Evolutionary conservation across 2,888 invertebrate species (phyloP), one percentile per base, ranked within the genome.

Genomic region (Melipona bicolor): DNA sequence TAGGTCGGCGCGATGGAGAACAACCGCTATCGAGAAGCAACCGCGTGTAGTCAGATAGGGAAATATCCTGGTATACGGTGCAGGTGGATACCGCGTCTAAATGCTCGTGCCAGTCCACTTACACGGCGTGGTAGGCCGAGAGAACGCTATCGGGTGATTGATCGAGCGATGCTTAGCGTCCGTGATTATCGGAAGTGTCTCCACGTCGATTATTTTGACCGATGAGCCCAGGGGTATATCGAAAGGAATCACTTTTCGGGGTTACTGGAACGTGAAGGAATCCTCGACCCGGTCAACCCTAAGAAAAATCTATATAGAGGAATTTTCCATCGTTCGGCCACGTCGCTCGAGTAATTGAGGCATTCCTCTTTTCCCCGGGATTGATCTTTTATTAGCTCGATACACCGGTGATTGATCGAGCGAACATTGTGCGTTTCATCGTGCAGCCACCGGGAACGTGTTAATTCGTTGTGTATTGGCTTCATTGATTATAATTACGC

Each of bases 161-260:
- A 89, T 89, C 85, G 61, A 43, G 50, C 79, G 79, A 87, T 78
- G 78, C 79, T 84, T 81, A 76, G 76, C 68, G 79, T 59, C 43
- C 79, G 79, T 85, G 81, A 89, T 89, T 89, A 89, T 89, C 83
- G 81, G 78, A 84, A 86, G 76, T 81, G 87, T 87, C 81, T 67
- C 77, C 77, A 24, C 82, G 80, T 85, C 85, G 86, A 86, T 85
- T 82, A 79, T 74, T 79, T 82, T 86, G 86, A 86, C 72, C 82
- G 86, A 85, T 86, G 78, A 59, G 71, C 27, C 49, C 19, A 15
- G 19, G 27, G n/a, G 50, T 62, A 69, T 72, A 72, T 74, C 78
- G 54, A 56, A 61, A 70, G 75, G 81, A 85, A 81, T 84, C 78
- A 78, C 75, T 84, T 81, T 70, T 32, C 24, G 43, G 68, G 49